These are phyloP conservation scores for Brachypodius melanocephalos DNA, from an alignment of 2,113 vertebrate species.

Conservation along the genomic window DNA sequence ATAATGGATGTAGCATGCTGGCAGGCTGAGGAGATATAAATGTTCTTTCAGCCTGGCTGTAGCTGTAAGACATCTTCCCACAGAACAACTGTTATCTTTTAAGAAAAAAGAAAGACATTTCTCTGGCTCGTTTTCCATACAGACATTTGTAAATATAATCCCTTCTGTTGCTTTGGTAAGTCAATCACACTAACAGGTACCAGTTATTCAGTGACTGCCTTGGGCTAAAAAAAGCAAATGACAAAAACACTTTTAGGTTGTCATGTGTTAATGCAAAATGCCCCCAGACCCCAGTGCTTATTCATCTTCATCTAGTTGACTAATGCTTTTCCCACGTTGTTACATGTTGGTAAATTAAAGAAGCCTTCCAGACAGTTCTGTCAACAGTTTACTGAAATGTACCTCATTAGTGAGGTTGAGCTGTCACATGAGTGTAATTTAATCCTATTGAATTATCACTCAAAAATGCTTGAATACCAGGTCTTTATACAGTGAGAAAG, in stretches of 20 bases:
- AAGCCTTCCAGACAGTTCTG: constrained; percentile 80
- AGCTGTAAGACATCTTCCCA: background rate
- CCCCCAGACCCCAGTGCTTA: constrained; percentile 73
- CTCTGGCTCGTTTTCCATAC: constrained; percentile 40
- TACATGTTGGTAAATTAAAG: constrained; percentile 84
- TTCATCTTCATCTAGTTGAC: constrained; percentile 86
- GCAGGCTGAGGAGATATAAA: background rate
- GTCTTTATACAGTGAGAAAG: constrained; percentile 70
- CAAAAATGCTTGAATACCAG: constrained; percentile 72
- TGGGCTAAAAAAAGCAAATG: constrained; percentile 79
- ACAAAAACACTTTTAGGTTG: constrained; percentile 82
- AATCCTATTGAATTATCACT: constrained; percentile 84
- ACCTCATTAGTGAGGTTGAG: constrained; percentile 79
- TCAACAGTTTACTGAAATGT: constrained; percentile 85
- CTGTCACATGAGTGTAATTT: constrained; percentile 79
- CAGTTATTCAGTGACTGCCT: constrained; percentile 71
- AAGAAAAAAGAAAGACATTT: constrained; percentile 23
- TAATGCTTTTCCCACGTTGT: constrained; percentile 81
- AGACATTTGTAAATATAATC: constrained; percentile 55
- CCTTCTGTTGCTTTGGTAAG: constrained; percentile 69
- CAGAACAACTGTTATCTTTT: constrained; percentile 38
- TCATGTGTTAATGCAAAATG: constrained; percentile 84
- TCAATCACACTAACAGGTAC: constrained; percentile 76
- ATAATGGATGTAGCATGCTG: background rate
- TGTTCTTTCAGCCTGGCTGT: constrained; percentile 7